Evolutionary conservation across 2,797 vertebrate species (phyloP).

Genomic region (Enteromius trimaculatus): DNA sequence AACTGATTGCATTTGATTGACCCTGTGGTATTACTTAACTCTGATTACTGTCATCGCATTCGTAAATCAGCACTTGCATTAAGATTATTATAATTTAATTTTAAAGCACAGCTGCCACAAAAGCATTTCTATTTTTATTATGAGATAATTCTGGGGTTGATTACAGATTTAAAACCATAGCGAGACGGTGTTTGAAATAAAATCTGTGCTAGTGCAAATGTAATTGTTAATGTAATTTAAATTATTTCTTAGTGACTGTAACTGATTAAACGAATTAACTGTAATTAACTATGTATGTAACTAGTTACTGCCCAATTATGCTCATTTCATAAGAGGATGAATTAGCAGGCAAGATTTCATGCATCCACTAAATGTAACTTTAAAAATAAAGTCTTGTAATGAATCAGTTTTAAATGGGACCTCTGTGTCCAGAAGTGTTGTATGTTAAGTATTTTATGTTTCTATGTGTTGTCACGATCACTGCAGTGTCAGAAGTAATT

Average conservation of each 20-base stretch:
- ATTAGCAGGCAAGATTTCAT: neutral
- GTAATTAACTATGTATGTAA: neutral
- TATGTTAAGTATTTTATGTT: no score
- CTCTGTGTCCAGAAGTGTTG: neutral
- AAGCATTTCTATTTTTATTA: neutral
- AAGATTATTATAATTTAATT: neutral
- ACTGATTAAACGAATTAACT: neutral
- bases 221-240: no score
- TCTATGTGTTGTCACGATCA: no score
- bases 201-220: no score
- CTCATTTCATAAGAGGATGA: neutral
- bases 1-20: neutral
- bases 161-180: neutral
- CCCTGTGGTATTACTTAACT: neutral
- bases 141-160: neutral
- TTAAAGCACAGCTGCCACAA: neutral
- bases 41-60: neutral
- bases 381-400: neutral
- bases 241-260: neutral
- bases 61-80: neutral
- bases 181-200: neutral
- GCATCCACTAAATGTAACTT: neutral
- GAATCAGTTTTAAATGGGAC: neutral
- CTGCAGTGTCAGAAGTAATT: no score
- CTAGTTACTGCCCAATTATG: neutral